phyloP scores from a whole-genome alignment of 2,113 vertebrate species.

The Albula goreensis region DNA sequence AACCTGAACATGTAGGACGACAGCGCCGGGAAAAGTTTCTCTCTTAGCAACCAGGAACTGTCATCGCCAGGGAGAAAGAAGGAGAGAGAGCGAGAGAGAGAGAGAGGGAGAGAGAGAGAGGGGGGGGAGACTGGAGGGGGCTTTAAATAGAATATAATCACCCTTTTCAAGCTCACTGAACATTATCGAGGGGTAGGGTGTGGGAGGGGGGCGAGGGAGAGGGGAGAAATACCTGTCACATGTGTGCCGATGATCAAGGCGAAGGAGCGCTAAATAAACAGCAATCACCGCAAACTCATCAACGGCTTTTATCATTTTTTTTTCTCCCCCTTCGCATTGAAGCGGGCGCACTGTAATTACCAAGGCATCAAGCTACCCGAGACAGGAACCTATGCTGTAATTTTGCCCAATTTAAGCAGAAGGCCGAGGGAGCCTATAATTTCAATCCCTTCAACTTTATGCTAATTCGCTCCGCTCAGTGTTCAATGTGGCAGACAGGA shows the following conservation, averaged over 20 bases:
- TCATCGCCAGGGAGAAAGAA: slow-evolving; percentile 10
- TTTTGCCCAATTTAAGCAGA: slow-evolving; percentile 70
- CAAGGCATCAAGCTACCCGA: slow-evolving; percentile 58
- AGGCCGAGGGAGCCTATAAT: slow-evolving; percentile 66
- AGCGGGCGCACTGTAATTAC: slow-evolving; percentile 69
- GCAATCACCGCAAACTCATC: slow-evolving; percentile 74
- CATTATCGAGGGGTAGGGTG: slow-evolving; percentile 22
- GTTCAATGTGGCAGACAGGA: background rate
- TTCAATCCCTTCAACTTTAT: slow-evolving; percentile 69
- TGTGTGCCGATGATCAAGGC: slow-evolving; percentile 57
- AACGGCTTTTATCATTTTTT: slow-evolving; percentile 41
- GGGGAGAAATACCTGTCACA: slow-evolving; percentile 62
- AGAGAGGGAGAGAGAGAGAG: too few relatives aligned
- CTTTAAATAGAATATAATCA: slow-evolving; percentile 45
- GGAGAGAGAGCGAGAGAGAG: too few relatives aligned
- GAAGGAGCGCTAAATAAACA: slow-evolving; percentile 60
- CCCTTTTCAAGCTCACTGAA: slow-evolving; percentile 16
- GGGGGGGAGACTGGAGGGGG: slow-evolving; percentile 8
- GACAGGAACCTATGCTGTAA: slow-evolving; percentile 67
- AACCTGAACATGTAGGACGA: slow-evolving; percentile 15
- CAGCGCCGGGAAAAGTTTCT: slow-evolving; percentile 23
- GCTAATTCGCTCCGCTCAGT: slow-evolving; percentile 58
- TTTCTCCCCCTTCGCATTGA: slow-evolving; percentile 51
- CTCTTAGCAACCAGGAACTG: slow-evolving; percentile 39
- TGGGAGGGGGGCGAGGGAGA: slow-evolving; percentile 13